Base-by-base conservation (phyloP, 2,888 invertebrate genomes). In the Andrena chrysosceles region DNA sequence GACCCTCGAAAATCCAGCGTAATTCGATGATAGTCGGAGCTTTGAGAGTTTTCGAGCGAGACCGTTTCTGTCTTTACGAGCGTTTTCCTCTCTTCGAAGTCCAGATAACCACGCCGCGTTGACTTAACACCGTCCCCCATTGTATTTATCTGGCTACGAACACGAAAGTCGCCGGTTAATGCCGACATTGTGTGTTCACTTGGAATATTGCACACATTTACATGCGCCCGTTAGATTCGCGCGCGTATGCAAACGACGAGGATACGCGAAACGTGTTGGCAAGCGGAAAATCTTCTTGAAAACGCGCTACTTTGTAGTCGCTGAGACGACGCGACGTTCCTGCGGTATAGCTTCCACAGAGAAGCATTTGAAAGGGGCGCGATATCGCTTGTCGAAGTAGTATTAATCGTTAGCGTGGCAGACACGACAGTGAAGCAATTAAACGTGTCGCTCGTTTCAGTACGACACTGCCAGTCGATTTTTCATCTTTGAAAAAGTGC, bases 1-100 rank as follows among this genome's bases (percentile, higher is more conserved):
- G 83, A 81, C 70, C 82, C 82, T 80, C 67, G 85, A 85, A 85
- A 87, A 87, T 87, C 82, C 77, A 7, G 52, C 64, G 82, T 87
- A 85, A 86, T 86, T 86, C 82, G 82, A 87, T 79, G 84, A 76
- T 79, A 72, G 77, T 29, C 73, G 62, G 49, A 64, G 87, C 75
- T 85, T 79, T 69, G 77, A 79, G 87, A 75, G 82, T 75, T 85
- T 85, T 85, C 77, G 42, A 60, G 67, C 79, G 75, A 2, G 63
- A 60, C 77, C 75, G 67, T 62, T 72, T 69, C 49, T 62, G 79
- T 85, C 74, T 83, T 87, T 80, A 71, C 80, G 64, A 70, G 52
- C 80, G 60, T 77, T 75, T 83, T 72, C 73, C 59, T 83, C 76
- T 67, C 69, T 29, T 62, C 60, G 64, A 59, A 64, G 77, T 63